Evolutionary conservation across 2,888 invertebrate species (phyloP), one percentile per base, ranked within the genome.

Genomic region (Homarus gammarus): DNA sequence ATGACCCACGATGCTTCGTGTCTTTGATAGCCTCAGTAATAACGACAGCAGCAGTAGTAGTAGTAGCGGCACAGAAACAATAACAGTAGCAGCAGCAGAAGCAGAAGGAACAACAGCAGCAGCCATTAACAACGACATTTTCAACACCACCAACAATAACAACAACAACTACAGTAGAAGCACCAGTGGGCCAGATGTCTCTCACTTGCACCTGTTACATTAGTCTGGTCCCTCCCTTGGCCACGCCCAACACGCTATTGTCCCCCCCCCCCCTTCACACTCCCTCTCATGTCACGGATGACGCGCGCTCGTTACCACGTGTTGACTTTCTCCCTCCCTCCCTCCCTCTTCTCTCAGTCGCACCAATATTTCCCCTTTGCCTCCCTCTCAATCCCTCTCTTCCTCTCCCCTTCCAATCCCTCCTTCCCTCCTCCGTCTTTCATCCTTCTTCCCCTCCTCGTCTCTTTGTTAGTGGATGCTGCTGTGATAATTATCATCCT

Each of bases 241-340:
- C 33, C 72, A 72, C 72, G 72, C 18, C 38, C n/a, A n/a, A n/a
- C 27, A 27, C 27, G 10, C 68, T 15, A 49, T 49, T 49, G 49
- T 49, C 49, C 49, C 49, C 49, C 49, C 49, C 49, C 1, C 49
- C 49, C 49, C 56, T 8, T 5, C 56, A 3, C 56, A 12, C 5
- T 3, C 73, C 36, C 18, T 22, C n/a, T 8, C 73, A 36, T 3
- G 18, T 31, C 38, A 5, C 31, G 27, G 22, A n/a, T 18, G 33
- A 15, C 22, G n/a, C 73, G 27, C 38, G 73, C 73, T 36, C 73
- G 22, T 38, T 1, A 73, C 73, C 73, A 73, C 73, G 73, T 73
- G 73, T 73, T 38, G 27, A 73, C 38, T 12, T 12, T 56, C 22
- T 12, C 56, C 22, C 56, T 56, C 2, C 22, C 18, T 22, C 56